phyloP scores from a whole-genome alignment of 2,113 vertebrate genomes.

The Chrysochloris asiatica region DNA sequence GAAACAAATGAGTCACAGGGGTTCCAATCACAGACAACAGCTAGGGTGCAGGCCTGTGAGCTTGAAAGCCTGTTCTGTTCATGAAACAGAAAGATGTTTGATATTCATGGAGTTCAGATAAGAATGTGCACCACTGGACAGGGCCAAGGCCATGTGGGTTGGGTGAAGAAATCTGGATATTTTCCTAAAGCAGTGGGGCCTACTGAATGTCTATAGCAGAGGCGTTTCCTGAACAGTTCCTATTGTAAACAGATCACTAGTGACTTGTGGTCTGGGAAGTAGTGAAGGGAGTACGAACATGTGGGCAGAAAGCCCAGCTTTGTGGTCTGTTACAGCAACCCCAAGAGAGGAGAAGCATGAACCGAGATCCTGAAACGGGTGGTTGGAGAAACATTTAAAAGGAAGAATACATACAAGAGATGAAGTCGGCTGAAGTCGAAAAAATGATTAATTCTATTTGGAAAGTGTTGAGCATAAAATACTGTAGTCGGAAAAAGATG shows the following conservation, averaged over 20 bases:
- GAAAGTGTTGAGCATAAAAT: too few relatives aligned
- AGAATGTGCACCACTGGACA: accelerated
- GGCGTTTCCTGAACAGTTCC: too few relatives aligned
- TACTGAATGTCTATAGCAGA: neutral
- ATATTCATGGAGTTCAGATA: too few relatives aligned
- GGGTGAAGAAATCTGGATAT: neutral
- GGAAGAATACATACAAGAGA: neutral
- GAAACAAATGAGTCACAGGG: neutral
- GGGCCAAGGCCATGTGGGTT: neutral
- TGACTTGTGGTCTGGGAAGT: neutral
- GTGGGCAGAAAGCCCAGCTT: neutral
- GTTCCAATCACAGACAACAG: neutral
- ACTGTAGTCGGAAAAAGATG: too few relatives aligned
- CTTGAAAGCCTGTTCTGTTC: neutral
- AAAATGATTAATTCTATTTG: neutral
- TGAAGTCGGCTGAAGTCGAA: neutral
- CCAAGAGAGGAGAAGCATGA: neutral
- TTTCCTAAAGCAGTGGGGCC: neutral
- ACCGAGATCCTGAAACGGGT: neutral
- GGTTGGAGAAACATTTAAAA: neutral
- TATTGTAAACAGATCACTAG: neutral
- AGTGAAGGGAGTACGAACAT: neutral
- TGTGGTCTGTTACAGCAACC: neutral
- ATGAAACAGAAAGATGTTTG: neutral
- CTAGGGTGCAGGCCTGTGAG: neutral